Evolutionary conservation across 35 echinoderm and acorn worm species (phyloP), one percentile per base, ranked within the genome.

Genomic region (Nesometra sesokonis): DNA sequence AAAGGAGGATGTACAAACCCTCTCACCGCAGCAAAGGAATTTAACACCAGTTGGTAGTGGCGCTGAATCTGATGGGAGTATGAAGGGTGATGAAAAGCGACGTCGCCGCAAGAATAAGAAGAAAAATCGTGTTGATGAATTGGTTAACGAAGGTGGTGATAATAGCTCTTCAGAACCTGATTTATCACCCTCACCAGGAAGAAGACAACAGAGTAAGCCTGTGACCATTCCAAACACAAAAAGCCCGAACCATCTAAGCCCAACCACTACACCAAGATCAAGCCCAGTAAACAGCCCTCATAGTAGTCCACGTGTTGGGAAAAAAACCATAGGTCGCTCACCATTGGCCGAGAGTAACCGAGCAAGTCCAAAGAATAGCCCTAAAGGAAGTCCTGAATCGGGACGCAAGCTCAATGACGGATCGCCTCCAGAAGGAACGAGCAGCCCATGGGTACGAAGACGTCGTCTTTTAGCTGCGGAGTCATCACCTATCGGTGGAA

Each of bases 241-340:
- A n/a, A 99, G 91, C 47, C 90, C 92, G 13, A 89, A 90, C 35
- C 96, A 92, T 31, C 78, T 99, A 31, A 99, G 92, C 80, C 96
- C 96, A 34, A 32, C 87, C 13, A 93, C 57, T 47, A 94, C 96
- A 11, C 96, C 96, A 34, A 99, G 94, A 79, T 92, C 90, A 3
- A 99, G 96, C 83, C 96, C 96, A 11, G 87, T 86, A 57, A 87
- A 90, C 37, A 99, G 96, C 47, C 96, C 96, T 37, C 89, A 93
- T 78, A 90, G 92, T 13, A 94, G 92, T 81, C 96, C 96, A 35
- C 87, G 96, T 17, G 84, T 82, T 17, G 90, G 92, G 83, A 84
- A 93, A 27, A 99, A 91, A 86, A 47, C 39, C 31, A 82, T 84
- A 27, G 82, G 85, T 29, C 90, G 93, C 88, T 36, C 88, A 82